Conservation (phyloP, 2,797 vertebrate genomes). For the Lithobates sylvaticus region DNA sequence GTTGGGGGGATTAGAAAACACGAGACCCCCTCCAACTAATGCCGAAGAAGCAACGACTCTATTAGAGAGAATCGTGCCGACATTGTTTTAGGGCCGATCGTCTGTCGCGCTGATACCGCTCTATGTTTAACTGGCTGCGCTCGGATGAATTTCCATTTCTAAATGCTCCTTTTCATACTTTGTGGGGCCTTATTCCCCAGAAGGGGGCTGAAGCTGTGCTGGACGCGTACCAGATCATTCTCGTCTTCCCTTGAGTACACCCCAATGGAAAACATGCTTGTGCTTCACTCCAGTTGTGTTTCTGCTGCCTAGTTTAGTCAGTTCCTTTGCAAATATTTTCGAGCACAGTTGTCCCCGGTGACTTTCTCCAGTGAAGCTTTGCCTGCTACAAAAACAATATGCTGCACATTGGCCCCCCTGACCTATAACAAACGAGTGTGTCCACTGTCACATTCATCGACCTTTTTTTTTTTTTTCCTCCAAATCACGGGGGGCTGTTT, state of each 20-base stretch:
- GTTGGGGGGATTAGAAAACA: constrained; percentile 14
- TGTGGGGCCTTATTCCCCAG: constrained; percentile 69
- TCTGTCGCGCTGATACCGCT: constrained; percentile 3
- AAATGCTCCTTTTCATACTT: constrained; percentile 69
- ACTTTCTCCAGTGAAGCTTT: constrained; percentile 54
- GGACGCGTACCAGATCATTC: constrained; percentile 67
- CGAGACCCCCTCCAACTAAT: not conserved
- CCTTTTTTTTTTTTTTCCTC: not conserved
- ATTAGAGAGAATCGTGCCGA: not conserved
- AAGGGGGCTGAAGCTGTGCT: constrained; percentile 66
- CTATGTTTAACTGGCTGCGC: constrained; percentile 44
- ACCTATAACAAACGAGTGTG: constrained; percentile 56
- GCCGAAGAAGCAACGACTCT: not conserved
- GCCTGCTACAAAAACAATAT: constrained; percentile 46
- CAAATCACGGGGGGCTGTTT: constrained; percentile 2
- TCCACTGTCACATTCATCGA: constrained; percentile 67
- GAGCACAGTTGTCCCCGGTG: constrained; percentile 67
- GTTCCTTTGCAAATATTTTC: constrained; percentile 66
- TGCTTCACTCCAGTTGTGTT: constrained; percentile 69
- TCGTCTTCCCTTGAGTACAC: constrained; percentile 68
- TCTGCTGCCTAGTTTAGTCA: constrained; percentile 70
- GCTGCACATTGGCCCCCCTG: constrained; percentile 37
- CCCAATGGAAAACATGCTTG: constrained; percentile 71
- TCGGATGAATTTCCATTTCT: constrained; percentile 49
- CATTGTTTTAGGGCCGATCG: not conserved